phyloP scores from a whole-genome alignment of 2,888 invertebrate species.

The Listrodromus nycthemerus region DNA sequence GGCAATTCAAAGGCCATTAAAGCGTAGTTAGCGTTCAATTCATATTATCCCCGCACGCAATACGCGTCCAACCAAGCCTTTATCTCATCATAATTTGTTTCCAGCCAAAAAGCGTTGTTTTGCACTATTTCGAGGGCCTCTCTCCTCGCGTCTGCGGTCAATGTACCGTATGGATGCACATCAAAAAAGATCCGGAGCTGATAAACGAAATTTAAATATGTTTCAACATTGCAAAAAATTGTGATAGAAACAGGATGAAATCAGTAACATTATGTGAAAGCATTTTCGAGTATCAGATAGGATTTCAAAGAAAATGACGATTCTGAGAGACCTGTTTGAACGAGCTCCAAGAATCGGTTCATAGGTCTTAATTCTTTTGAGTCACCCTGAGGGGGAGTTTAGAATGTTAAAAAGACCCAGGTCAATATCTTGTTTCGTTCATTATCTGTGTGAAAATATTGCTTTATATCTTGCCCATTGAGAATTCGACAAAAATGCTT shows the following conservation, averaged over 20 bases:
- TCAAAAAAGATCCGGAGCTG: constrained; percentile 38
- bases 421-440: not conserved
- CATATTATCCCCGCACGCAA: not conserved
- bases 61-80: constrained; percentile 7
- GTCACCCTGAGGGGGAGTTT: too few relatives aligned
- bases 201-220: not conserved
- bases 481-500: too few relatives aligned
- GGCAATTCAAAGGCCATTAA: not conserved
- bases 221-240: too few relatives aligned
- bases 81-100: constrained; percentile 31
- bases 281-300: not conserved
- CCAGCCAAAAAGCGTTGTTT: constrained; percentile 54
- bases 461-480: too few relatives aligned
- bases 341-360: too few relatives aligned
- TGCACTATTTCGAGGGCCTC: constrained; percentile 53
- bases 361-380: too few relatives aligned
- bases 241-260: not conserved
- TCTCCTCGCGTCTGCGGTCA: constrained; percentile 10
- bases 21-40: not conserved
- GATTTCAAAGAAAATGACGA: too few relatives aligned
- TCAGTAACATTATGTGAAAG: not conserved
- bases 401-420: too few relatives aligned
- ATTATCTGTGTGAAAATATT: not conserved
- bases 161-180: constrained; percentile 16
- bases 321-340: too few relatives aligned